Base-by-base conservation (phyloP, 2,113 vertebrate genomes). In the Butorides virescens region DNA sequence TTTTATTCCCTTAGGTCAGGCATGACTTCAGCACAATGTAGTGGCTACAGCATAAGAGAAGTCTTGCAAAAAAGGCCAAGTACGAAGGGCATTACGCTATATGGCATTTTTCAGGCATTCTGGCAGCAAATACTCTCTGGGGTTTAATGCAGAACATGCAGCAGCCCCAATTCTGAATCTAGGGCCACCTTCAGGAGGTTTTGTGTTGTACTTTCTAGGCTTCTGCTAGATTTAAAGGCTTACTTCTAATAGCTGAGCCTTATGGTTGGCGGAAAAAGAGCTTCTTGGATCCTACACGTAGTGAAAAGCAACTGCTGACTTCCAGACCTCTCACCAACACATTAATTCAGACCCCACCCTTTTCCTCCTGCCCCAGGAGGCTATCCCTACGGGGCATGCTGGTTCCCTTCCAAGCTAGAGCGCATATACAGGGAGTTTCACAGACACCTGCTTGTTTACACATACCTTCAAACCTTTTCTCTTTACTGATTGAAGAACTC, bases 381-480 rank as follows among this genome's bases (percentile, higher is more conserved):
- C 26, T 49, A 66, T 52, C 66, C 63, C 66, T 22, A 18, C 1
- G 0, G 52, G 80, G 17, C 25, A 4, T 5, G 58, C 53, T 37
- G 37, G 15, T 20, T 91, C 89, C 88, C n/a, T 88, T 82, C 53
- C 56, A 50, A 78, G 70, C 25, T 13, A 20, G 44, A 47, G 18
- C 2, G 58, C 2, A 1, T 3, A 66, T 10, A 6, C 4, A 2
- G 9, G 42, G 50, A 39, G 13, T 39, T 66, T 61, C 75, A 67
- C 63, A 3, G 1, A 34, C 13, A 74, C 30, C 76, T 53, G 9
- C 39, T 77, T 21, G 23, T 34, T 66, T 13, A 52, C 71, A 94
- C 95, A 21, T 96, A 99, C 99, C 99, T 99, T 99, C 85, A 99
- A 97, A 63, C 98, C 98, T 98, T 98, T 99, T 97, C 98, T 99